phyloP scores from a whole-genome alignment of 2,888 invertebrate species.

The Nasonia oneida region DNA sequence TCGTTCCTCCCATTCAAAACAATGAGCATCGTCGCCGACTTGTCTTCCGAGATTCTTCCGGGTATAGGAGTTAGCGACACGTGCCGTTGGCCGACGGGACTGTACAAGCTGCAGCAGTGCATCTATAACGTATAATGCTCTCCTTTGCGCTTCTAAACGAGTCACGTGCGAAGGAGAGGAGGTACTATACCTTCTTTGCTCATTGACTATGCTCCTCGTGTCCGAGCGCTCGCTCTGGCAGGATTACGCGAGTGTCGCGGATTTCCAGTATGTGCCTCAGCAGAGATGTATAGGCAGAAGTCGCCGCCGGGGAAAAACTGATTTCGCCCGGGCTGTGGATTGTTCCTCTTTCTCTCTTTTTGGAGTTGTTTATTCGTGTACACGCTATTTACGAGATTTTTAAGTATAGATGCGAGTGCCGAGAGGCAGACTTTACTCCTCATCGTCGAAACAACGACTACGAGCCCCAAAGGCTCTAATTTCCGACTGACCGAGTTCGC shows the following conservation, averaged over 20 bases:
- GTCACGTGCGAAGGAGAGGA: conserved; percentile 61
- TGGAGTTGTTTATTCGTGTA: not conserved
- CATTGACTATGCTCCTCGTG: conserved; percentile 64
- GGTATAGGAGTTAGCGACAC: not conserved
- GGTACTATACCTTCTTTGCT: conserved; percentile 47
- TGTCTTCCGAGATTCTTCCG: conserved; percentile 21
- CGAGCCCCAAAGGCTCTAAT: not conserved
- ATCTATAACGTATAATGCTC: conserved; percentile 9
- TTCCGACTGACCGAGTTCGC: conserved; percentile 64
- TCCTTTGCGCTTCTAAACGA: conserved; percentile 41
- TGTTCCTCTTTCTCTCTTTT: not conserved
- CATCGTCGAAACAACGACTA: not conserved
- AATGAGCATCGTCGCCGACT: not conserved
- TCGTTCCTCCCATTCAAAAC: conserved; percentile 6
- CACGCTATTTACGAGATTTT: too few species aligned
- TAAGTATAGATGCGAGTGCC: too few species aligned
- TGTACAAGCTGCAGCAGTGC: not conserved
- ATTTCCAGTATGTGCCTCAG: not conserved
- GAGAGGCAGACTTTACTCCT: not conserved
- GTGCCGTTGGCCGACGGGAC: too few species aligned
- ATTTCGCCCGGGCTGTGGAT: not conserved
- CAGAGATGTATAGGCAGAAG: not conserved
- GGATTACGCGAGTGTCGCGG: conserved; percentile 16
- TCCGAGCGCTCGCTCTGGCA: conserved; percentile 53
- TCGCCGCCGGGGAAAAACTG: not conserved